Conservation (phyloP, 1,140 invertebrate genomes). For the Drosophila kohkoa region DNA sequence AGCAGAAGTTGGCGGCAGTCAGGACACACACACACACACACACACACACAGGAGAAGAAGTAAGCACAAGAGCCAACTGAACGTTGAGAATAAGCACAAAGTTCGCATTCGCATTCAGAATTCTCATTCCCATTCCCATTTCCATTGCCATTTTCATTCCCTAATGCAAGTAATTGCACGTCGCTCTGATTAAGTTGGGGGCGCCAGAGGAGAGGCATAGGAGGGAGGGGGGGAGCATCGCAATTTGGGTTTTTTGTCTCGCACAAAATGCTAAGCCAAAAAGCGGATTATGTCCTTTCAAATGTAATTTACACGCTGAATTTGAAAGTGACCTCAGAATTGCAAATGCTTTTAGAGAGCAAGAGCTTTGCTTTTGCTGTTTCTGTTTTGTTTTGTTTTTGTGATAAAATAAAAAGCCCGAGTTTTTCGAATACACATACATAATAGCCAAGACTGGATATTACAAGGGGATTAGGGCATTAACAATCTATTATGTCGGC, state of each 20-base stretch:
- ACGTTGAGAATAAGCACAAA: slow-evolving; percentile 50
- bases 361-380: not conserved
- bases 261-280: slow-evolving; percentile 68
- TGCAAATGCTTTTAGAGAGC: slow-evolving; percentile 17
- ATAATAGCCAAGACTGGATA: slow-evolving; percentile 21
- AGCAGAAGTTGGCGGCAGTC: slow-evolving; percentile 4
- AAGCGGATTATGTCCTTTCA: slow-evolving; percentile 72
- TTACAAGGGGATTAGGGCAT: slow-evolving; percentile 18
- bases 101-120: slow-evolving; percentile 23
- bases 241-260: slow-evolving; percentile 66
- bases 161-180: slow-evolving; percentile 80
- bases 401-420: not conserved
- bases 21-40: not conserved
- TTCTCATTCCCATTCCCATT: not conserved
- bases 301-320: slow-evolving; percentile 69
- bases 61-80: slow-evolving; percentile 31
- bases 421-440: slow-evolving; percentile 13
- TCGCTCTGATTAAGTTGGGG: slow-evolving; percentile 73
- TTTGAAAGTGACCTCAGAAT: slow-evolving; percentile 63
- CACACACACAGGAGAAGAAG: not conserved
- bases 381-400: not conserved
- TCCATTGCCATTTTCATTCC: slow-evolving; percentile 33
- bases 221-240: not conserved
- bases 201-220: not conserved
- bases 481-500: slow-evolving; percentile 17